Base-by-base conservation (phyloP, 2,888 invertebrate species). In the Orthonychiurus folsomi region DNA sequence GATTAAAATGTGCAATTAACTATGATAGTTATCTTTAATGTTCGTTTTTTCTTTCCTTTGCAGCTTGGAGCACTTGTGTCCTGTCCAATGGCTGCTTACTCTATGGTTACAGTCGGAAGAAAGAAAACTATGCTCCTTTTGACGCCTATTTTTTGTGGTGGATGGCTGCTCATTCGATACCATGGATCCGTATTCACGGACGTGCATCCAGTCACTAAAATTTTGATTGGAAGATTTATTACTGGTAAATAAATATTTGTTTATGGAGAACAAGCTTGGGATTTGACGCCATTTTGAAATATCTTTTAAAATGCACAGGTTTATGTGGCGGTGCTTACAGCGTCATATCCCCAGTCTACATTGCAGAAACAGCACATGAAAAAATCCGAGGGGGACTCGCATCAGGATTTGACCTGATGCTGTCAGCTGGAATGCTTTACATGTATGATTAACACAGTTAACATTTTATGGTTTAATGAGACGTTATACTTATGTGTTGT, bases 221-320 rank as follows among this genome's bases (percentile, higher is more conserved):
- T 85, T 1, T 75, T 82, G 26, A 73, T 78, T 0, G 82, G 81
- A 0, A 78, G 84, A 63, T 66, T 69, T 58, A 48, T 69, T 1
- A 71, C 71, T 64, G 71, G 71, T 71, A 59, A 57, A 48, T 53
- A 53, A 20, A 37, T n/a, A 53, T 53, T 53, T 15, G 18, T 53
- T 20, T 56, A 9, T 56, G n/a, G n/a, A n/a, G n/a, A n/a, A n/a
- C n/a, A n/a, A n/a, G n/a, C 27, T 27, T 56, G 12, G 48, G n/a
- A 48, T 48, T 48, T n/a, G 15, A 12, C 48, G n/a, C 48, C 48
- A 12, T n/a, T 48, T 48, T n/a, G 37, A 9, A 28, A 5, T 57
- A 20, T 37, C 28, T 57, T 18, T 24, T 25, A 37, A 37, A 37
- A 23, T 15, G 9, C 20, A 18, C 52, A 70, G 80, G 80, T 5